phyloP scores from a whole-genome alignment of 1,140 invertebrate genomes.

The Drosophila dunni region DNA sequence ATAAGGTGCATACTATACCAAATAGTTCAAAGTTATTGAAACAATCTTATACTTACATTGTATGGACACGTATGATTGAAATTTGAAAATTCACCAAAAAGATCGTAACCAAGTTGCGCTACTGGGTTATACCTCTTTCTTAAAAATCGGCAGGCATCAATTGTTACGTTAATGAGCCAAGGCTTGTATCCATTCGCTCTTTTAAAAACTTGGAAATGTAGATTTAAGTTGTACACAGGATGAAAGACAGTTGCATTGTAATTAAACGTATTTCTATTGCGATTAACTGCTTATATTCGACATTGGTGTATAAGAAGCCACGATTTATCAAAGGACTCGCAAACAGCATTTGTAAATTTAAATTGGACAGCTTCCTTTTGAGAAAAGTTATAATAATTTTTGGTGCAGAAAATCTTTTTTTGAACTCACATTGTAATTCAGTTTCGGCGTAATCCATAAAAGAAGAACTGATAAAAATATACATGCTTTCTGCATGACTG shows the following conservation, averaged over 20 bases:
- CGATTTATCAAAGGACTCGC: neutral
- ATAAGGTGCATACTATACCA: too few species aligned
- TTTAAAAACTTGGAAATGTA: neutral
- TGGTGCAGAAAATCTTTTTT: neutral
- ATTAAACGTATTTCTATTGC: slow-evolving; percentile 7
- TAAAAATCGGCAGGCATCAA: slow-evolving; percentile 12
- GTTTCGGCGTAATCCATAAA: too few species aligned
- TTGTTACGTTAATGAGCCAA: slow-evolving; percentile 3
- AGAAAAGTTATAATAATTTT: neutral
- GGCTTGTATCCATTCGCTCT: slow-evolving; percentile 24
- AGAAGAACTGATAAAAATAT: too few species aligned
- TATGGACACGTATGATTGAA: slow-evolving; percentile 22
- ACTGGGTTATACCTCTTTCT: slow-evolving; percentile 14
- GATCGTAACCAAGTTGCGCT: neutral
- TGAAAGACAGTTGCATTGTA: neutral
- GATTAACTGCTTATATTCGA: slow-evolving; percentile 6
- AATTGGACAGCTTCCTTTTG: neutral
- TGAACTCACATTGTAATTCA: neutral
- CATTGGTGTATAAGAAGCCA: neutral
- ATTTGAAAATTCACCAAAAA: neutral
- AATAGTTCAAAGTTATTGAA: too few species aligned
- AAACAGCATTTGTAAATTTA: slow-evolving; percentile 4
- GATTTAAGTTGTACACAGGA: neutral
- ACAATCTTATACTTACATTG: neutral
- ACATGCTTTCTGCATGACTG: too few species aligned